Base-by-base conservation (phyloP, 53 echinoderm and acorn worm species). In the Echinometra lucunter region DNA sequence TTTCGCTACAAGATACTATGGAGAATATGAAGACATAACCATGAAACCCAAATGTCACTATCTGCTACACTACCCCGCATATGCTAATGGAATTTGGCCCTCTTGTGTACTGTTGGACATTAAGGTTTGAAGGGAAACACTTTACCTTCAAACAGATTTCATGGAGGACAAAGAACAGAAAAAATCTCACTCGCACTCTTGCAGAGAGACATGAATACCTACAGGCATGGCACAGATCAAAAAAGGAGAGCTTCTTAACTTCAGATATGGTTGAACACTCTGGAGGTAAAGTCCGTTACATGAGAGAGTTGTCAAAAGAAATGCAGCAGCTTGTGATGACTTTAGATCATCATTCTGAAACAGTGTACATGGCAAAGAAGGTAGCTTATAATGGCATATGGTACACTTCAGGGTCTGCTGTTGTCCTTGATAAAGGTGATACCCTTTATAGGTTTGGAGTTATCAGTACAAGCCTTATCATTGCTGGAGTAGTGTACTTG, bases 41-140 rank as follows among this genome's bases (percentile, higher is more conserved):
- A 91, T 91, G 55, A 95, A 75, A 58, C 95, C 95, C 3, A 95
- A 95, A 82, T 91, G n/a, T 30, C 95, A 95, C 91, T 95, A 91
- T 57, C 66, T 95, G 44, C 47, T 81, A 47, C 95, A 95, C 44
- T 95, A 91, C 74, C 74, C 32, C 28, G 7, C 74, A 34, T 16
- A 78, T 90, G 57, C 57, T 95, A 63, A 58, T 80, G 40, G 28
- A 91, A 38, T 91, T 81, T 95, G 91, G 95, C 40, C 95, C 66
- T 40, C 82, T 95, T 58, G 80, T 83, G 19, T 37, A 95, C 45
- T 95, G 95, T 66, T 95, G 91, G 92, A 95, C 95, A 28, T 60
- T 91, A 6, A 75, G 82, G 57, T 95, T 91, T 95, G 95, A 91
- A 40, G 74, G 72, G 3, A 95, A 57, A n/a, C 95, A 91, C 18